Percentiles rank a stretch among this genome's conserved stretches.
phyloP scores from a whole-genome alignment of 2,797 vertebrate species.

The Syngnathus rostellatus region DNA sequence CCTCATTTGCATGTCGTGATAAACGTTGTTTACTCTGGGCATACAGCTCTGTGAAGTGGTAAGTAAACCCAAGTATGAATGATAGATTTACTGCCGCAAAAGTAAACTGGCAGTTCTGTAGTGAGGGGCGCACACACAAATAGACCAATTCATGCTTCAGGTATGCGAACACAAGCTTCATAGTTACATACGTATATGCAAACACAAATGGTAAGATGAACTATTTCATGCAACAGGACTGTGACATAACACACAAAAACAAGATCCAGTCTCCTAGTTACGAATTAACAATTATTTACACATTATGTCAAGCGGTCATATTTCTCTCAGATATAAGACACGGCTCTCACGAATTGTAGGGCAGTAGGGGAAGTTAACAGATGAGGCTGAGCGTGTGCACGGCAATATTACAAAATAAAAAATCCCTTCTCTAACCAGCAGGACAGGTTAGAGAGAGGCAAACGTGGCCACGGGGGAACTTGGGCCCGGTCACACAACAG shows the following conservation, averaged over 20 bases:
- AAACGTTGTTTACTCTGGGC: conserved; percentile 70
- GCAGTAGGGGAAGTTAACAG: not conserved
- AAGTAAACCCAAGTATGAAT: conserved; percentile 57
- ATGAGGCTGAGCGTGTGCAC: conserved; percentile 13
- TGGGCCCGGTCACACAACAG: conserved; percentile 30
- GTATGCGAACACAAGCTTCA: conserved; percentile 25
- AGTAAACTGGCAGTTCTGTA: conserved; percentile 52
- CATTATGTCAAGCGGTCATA: conserved; percentile 33
- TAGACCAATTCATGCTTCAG: conserved; percentile 39
- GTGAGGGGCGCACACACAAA: conserved; percentile 27
- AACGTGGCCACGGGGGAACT: conserved; percentile 17
- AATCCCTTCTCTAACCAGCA: conserved; percentile 44
- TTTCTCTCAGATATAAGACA: conserved; percentile 48
- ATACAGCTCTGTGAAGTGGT: conserved; percentile 63
- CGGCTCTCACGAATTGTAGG: conserved; percentile 20
- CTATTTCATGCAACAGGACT: conserved; percentile 1
- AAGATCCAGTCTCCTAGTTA: conserved; percentile 39
- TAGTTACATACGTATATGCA: conserved; percentile 15
- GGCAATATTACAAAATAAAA: conserved; percentile 45
- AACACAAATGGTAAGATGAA: conserved; percentile 21
- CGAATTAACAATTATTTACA: conserved; percentile 43
- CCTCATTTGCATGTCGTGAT: conserved; percentile 71
- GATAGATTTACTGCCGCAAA: conserved; percentile 62
- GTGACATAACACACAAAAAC: conserved; percentile 20
- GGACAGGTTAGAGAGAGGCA: conserved; percentile 35